Evolutionary conservation across 2,797 vertebrate genomes (phyloP).

Genomic region (Anas bahamensis): DNA sequence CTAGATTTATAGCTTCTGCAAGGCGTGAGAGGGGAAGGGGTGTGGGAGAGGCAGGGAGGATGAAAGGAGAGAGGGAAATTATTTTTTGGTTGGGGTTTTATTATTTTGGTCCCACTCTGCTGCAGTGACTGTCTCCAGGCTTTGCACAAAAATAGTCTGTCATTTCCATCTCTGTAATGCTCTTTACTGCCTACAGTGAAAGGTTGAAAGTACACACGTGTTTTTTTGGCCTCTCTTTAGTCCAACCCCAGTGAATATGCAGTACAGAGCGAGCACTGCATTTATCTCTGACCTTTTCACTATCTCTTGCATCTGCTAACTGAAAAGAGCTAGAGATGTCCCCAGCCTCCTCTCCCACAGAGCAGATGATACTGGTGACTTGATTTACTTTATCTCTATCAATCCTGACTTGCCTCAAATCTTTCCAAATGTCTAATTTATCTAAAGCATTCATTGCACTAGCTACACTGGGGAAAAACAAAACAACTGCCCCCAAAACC

Average conservation of each 20-base stretch:
- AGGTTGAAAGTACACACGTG: constrained; percentile 70
- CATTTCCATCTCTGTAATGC: constrained; percentile 53
- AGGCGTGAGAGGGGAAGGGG: constrained; percentile 24
- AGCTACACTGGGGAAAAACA: neutral
- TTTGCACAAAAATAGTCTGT: constrained; percentile 45
- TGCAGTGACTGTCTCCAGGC: constrained; percentile 22
- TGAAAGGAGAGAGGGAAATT: constrained; percentile 51
- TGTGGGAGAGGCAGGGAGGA: constrained; percentile 23
- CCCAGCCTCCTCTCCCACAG: constrained; percentile 63
- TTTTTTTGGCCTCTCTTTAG: constrained; percentile 69
- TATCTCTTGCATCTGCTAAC: constrained; percentile 73
- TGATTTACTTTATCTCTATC: constrained; percentile 57
- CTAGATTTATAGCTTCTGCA: constrained; percentile 52
- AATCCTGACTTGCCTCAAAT: constrained; percentile 11
- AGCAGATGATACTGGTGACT: constrained; percentile 63
- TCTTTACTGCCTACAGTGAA: constrained; percentile 56
- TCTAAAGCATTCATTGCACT: neutral
- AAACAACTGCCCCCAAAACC: neutral
- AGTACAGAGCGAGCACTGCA: constrained; percentile 65
- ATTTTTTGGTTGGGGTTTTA: constrained; percentile 52
- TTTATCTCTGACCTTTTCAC: constrained; percentile 80
- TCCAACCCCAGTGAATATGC: constrained; percentile 64
- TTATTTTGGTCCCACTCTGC: constrained; percentile 17
- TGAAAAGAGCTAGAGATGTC: constrained; percentile 47
- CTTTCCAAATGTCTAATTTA: constrained; percentile 38